Base-by-base conservation (phyloP, 2,888 invertebrate species). In the Apeira syringaria region DNA sequence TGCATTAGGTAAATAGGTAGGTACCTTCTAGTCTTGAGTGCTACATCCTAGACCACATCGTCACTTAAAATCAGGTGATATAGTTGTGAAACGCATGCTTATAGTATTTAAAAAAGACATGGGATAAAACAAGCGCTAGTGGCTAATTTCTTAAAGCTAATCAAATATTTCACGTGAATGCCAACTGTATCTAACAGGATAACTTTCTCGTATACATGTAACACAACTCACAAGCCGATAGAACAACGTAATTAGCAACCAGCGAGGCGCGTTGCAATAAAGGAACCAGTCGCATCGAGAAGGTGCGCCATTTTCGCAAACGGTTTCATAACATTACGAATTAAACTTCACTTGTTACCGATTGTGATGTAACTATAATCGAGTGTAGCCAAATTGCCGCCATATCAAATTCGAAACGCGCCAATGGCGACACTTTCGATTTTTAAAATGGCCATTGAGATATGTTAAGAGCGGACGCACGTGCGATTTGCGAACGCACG, bases 371-470 rank as follows among this genome's bases (percentile, higher is more conserved):
- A 66, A 31, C 35, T 36, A 26, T 26, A 36, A 36, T 26, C 10
- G 54, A 59, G 57, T 64, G 63, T 66, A 63, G 59, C 57, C 59
- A 61, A 65, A 67, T 58, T 8, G 8, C 22, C 58, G 56, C 62
- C 67, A 61, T 66, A 72, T 60, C 59, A 58, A 71, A 70, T 64
- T 63, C 61, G 59, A 59, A 52, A 62, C 42, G 61, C 60, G 53
- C 67, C 63, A 64, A 68, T 65, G 50, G 61, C 60, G 67, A 70
- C 74, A 74, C 75, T 74, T 76, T 76, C 74, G 59, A 66, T 75
- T 74, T 73, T 69, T 60, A 61, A 73, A 66, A 63, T 56, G 48
- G 41, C 62, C 64, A 68, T 68, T 66, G 50, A 57, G 27, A 41
- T 47, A 33, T 33, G 43, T 46, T 25, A 45, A 35, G 32, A 41